Evolutionary conservation across 2,113 vertebrate genomes (phyloP).

Genomic region (Cinclus mexicanus): DNA sequence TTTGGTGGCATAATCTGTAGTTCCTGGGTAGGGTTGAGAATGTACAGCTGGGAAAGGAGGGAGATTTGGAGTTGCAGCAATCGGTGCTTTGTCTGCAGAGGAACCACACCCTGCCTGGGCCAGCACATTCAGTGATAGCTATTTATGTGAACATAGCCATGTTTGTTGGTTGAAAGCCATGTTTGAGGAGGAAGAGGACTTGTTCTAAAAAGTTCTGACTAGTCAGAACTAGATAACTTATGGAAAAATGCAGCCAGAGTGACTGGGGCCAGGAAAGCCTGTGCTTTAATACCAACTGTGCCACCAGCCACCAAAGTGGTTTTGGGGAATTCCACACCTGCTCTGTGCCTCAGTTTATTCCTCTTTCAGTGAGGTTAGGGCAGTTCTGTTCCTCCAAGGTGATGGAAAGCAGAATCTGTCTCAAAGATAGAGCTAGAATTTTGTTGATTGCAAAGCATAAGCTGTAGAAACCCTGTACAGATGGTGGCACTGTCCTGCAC

Average conservation of each 20-base stretch:
- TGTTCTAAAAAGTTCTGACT: background rate
- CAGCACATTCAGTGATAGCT: background rate
- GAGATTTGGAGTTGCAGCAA: background rate
- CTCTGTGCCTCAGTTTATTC: background rate
- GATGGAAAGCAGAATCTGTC: background rate
- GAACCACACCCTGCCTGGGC: background rate
- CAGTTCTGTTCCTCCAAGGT: background rate
- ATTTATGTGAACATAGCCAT: background rate
- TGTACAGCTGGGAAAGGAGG: background rate
- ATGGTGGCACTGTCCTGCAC: background rate
- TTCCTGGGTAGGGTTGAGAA: background rate
- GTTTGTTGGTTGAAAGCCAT: background rate
- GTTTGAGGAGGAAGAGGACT: background rate
- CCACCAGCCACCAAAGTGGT: background rate
- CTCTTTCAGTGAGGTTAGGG: background rate
- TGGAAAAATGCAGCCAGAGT: background rate
- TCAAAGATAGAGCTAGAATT: background rate
- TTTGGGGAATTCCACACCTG: background rate
- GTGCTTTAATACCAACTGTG: background rate
- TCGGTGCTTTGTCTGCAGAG: background rate
- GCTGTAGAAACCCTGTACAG: background rate
- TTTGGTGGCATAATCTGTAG: background rate
- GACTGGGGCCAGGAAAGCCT: background rate
- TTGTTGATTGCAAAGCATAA: background rate
- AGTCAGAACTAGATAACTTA: background rate